A percentile compares a stretch with the other conserved stretches of the same genome.
Conservation (phyloP, 2,888 invertebrate genomes). For the Netelia melanura region DNA sequence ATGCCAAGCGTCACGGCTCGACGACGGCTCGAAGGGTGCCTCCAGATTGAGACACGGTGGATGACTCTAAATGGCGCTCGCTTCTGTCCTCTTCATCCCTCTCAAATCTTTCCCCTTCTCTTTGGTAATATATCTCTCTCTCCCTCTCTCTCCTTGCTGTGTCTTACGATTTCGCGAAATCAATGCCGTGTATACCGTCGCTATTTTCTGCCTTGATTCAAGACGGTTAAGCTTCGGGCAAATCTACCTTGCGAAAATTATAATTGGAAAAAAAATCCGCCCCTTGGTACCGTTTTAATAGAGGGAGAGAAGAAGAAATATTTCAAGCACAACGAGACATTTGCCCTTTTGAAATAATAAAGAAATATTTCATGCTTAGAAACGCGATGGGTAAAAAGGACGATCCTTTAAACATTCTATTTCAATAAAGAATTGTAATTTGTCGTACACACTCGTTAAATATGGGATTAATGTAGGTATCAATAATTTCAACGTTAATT, state of each 20-base stretch:
- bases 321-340: not conserved
- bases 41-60: slow-evolving; percentile 84
- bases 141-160: slow-evolving; percentile 41
- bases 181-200: slow-evolving; percentile 49
- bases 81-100: slow-evolving; percentile 70
- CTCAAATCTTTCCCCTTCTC: slow-evolving; percentile 46
- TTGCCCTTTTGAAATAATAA: not conserved
- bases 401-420: too few relatives aligned
- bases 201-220: slow-evolving; percentile 34
- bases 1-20: slow-evolving; percentile 85
- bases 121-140: slow-evolving; percentile 45
- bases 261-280: slow-evolving; percentile 47
- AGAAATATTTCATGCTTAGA: not conserved
- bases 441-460: too few relatives aligned
- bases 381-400: too few relatives aligned
- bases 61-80: slow-evolving; percentile 84
- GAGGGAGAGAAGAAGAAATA: not conserved
- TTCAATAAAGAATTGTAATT: too few relatives aligned
- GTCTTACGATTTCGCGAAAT: slow-evolving; percentile 64
- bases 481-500: too few relatives aligned
- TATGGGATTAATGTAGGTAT: too few relatives aligned
- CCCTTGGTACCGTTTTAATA: slow-evolving; percentile 1
- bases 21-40: slow-evolving; percentile 82
- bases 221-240: slow-evolving; percentile 6
- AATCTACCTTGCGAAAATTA: slow-evolving; percentile 36